Base-by-base conservation (phyloP, 1,140 invertebrate species). In the Heliconius hermathena region DNA sequence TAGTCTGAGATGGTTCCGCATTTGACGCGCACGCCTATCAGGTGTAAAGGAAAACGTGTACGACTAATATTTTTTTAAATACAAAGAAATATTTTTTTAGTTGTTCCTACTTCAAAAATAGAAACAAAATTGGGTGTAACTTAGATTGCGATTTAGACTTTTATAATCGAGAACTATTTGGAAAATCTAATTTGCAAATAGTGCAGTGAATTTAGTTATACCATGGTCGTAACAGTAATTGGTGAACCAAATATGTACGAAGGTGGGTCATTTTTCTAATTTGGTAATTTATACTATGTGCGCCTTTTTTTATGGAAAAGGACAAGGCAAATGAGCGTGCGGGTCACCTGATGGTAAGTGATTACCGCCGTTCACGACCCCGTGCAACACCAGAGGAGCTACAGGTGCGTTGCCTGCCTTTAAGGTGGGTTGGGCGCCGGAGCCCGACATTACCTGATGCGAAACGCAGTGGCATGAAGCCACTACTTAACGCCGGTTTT, bases 1-100 rank as follows among this genome's bases (percentile, higher is more conserved):
- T 94, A 93, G 90, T 91, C 89, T 77, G 81, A 82, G 81, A 81
- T 84, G 89, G 91, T 94, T 94, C 91, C 92, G 91, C 89, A 85
- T 93, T 77, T 86, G 85, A 89, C 82, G 85, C 87, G 81, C 82
- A 86, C 88, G 84, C 86, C 81, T 81, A 86, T 90, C 91, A 94
- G 92, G 91, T 93, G 89, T 86, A 87, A 90, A 91, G 81, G 76
- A 66, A 66, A 16, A 66, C 60, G 60, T 66, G 60, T 66, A 26
- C 22, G 22, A 66, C 60, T 29, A 29, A 66, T 29, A 29, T 66
- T 66, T 66, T 26, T 66, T 26, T 66, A 29, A 66, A 22, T n/a
- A 66, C 22, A 66, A 66, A 26, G 22, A 29, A 22, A 1, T 16
- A 16, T 16, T 29, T 66, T 16, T 22, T 22, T 22, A 5, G 8